Conservation (phyloP, 2,888 invertebrate genomes). For the Cosmopolites sordidus region DNA sequence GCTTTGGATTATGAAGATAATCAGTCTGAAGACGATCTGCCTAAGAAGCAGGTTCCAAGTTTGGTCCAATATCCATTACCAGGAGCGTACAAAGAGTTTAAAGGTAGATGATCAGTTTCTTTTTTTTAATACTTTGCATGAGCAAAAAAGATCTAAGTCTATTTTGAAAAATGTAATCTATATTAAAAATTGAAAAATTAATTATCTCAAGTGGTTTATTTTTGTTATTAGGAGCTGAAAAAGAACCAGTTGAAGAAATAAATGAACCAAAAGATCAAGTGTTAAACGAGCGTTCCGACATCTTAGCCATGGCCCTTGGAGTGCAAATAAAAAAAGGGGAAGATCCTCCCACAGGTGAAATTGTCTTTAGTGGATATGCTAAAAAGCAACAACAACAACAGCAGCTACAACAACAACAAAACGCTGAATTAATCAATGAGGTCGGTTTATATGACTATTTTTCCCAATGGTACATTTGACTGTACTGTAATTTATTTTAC, state of each 20-base stretch:
- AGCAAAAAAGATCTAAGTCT: no score
- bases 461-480: not conserved
- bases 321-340: conserved; percentile 47
- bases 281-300: conserved; percentile 47
- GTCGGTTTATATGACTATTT: not conserved
- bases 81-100: conserved; percentile 32
- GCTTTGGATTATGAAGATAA: conserved; percentile 65
- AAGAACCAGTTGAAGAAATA: conserved; percentile 20
- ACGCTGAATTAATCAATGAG: not conserved
- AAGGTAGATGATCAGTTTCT: conserved; percentile 21
- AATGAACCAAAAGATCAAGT: conserved; percentile 22
- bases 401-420: conserved; percentile 15
- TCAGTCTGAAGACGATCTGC: conserved; percentile 41
- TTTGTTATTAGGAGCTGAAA: conserved; percentile 3
- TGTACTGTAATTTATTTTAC: not conserved
- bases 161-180: no score
- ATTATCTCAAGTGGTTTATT: no score
- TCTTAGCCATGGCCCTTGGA: conserved; percentile 56
- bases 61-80: conserved; percentile 48
- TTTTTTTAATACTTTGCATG: no score
- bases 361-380: conserved; percentile 42
- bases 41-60: conserved; percentile 43
- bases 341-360: conserved; percentile 42
- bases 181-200: no score
- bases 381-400: conserved; percentile 32